Evolutionary conservation across 2,113 vertebrate species (phyloP).

Genomic region (human (Homo sapiens)): DNA sequence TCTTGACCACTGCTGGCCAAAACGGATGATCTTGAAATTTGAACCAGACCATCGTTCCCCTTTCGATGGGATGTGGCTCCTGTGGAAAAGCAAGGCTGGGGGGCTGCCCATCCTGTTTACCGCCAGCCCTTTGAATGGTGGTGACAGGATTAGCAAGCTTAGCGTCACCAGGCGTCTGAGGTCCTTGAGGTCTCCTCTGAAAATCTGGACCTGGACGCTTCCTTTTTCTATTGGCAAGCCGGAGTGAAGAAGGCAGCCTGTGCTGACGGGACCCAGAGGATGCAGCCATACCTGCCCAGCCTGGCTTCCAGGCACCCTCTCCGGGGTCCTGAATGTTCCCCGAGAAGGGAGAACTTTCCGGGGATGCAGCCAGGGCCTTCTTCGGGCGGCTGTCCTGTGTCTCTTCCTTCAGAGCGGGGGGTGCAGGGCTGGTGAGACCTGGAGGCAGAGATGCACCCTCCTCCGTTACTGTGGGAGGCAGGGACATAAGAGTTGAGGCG

Average conservation of each 20-base stretch:
- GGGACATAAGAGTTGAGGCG: neutral
- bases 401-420: neutral
- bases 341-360: neutral
- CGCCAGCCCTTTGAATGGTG: neutral
- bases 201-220: neutral
- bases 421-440: no score
- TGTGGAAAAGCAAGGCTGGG: conserved; percentile 44
- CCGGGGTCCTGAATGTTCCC: neutral
- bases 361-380: neutral
- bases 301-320: neutral
- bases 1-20: conserved; percentile 89
- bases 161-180: neutral
- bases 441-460: neutral
- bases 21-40: conserved; percentile 78
- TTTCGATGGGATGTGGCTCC: conserved; percentile 72
- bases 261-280: neutral
- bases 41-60: conserved; percentile 84
- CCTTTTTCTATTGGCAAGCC: neutral
- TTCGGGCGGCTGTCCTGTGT: neutral
- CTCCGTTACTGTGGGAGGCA: no score
- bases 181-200: neutral
- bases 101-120: conserved; percentile 65
- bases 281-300: neutral
- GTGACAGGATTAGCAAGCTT: neutral
- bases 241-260: neutral